phyloP scores from a whole-genome alignment of 1,140 invertebrate genomes.

The Nasonia giraulti region DNA sequence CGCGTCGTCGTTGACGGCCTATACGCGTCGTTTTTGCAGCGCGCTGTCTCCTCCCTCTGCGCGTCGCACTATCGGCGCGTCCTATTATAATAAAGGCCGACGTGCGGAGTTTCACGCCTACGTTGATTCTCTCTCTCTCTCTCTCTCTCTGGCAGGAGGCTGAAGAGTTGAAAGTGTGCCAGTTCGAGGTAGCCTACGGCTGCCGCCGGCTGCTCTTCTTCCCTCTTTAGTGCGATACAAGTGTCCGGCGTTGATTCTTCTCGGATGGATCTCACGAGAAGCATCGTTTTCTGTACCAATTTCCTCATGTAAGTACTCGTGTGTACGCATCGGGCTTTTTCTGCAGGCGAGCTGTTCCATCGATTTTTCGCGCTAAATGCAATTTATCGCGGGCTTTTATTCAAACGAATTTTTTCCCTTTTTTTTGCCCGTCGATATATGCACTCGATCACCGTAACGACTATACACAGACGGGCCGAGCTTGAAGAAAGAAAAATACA shows the following conservation, averaged over 20 bases:
- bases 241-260: not conserved
- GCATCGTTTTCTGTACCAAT: constrained; percentile 44
- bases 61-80: not conserved
- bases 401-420: not conserved
- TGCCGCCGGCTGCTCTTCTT: not conserved
- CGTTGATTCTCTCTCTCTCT: not conserved
- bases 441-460: too few relatives aligned
- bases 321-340: not conserved
- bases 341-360: not conserved
- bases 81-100: constrained; percentile 6
- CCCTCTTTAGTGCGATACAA: not conserved
- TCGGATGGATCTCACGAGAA: constrained; percentile 47
- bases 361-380: not conserved
- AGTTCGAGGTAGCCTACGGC: constrained; percentile 15
- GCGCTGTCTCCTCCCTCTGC: not conserved
- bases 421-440: too few relatives aligned
- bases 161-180: not conserved
- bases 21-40: not conserved
- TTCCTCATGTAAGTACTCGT: constrained; percentile 47
- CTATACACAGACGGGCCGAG: too few relatives aligned
- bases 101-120: not conserved
- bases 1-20: not conserved
- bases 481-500: too few relatives aligned
- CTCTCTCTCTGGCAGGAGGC: not conserved
- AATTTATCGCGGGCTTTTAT: not conserved